phyloP scores from a whole-genome alignment of 2,888 invertebrate genomes.

The Lasioglossum marginatum region DNA sequence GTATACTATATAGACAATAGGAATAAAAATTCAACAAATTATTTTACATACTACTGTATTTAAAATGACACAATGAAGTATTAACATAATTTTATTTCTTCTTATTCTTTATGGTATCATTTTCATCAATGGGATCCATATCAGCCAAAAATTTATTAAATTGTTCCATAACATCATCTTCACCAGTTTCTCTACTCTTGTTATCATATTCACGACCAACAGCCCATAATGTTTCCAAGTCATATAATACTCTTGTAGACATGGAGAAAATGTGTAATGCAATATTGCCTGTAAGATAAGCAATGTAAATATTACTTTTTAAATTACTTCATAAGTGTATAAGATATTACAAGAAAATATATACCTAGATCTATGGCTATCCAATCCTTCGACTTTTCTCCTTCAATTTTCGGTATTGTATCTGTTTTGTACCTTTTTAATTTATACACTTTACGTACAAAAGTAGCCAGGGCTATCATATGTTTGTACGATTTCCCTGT shows the following conservation, averaged over 20 bases:
- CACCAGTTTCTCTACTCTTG: constrained; percentile 85
- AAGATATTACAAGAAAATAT: not conserved
- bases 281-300: constrained; percentile 91
- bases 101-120: constrained; percentile 20
- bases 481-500: constrained; percentile 91
- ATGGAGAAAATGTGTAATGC: constrained; percentile 94
- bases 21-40: not conserved
- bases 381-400: constrained; percentile 92
- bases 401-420: constrained; percentile 91
- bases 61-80: not conserved
- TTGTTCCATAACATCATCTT: constrained; percentile 88
- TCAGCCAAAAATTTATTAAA: constrained; percentile 88
- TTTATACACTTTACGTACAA: constrained; percentile 91
- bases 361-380: constrained; percentile 95
- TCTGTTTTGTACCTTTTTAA: constrained; percentile 88
- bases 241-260: constrained; percentile 90
- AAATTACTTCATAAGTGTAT: not conserved
- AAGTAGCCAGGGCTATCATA: constrained; percentile 90
- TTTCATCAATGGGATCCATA: constrained; percentile 87
- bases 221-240: constrained; percentile 96
- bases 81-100: constrained; percentile 19
- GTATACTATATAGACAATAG: not conserved
- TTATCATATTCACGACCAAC: constrained; percentile 93
- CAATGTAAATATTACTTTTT: constrained; percentile 26
- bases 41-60: not conserved